phyloP scores from a whole-genome alignment of 2,888 invertebrate genomes.

The Disparrhopalites patrizii region DNA sequence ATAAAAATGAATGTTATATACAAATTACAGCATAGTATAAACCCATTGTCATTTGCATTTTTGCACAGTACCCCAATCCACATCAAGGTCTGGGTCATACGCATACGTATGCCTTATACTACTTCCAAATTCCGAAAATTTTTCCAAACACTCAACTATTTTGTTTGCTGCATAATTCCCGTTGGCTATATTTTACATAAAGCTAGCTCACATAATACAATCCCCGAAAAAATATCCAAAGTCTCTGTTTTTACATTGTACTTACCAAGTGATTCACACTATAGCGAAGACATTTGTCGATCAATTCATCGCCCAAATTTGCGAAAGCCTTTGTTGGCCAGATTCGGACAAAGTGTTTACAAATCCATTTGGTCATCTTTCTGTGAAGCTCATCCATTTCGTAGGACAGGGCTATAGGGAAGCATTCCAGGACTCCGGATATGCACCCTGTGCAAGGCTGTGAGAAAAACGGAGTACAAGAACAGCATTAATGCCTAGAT shows the following conservation, averaged over 20 bases:
- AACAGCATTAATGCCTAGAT: no score
- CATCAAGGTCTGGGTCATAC: no score
- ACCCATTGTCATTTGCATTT: no score
- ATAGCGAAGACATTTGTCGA: slow-evolving; percentile 78
- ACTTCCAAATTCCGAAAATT: no score
- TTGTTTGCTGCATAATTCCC: no score
- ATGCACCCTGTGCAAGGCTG: slow-evolving; percentile 85
- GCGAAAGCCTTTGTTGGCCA: slow-evolving; percentile 91
- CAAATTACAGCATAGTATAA: neutral
- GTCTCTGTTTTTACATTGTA: neutral
- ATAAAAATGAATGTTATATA: slow-evolving; percentile 2
- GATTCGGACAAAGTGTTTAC: slow-evolving; percentile 76
- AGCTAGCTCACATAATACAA: no score
- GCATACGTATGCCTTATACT: no score
- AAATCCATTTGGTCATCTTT: slow-evolving; percentile 78
- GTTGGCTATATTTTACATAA: no score
- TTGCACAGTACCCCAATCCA: no score
- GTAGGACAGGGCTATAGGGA: slow-evolving; percentile 78
- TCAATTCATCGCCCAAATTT: slow-evolving; percentile 72
- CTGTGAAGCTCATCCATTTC: slow-evolving; percentile 82
- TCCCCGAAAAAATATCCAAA: slow-evolving; percentile 2
- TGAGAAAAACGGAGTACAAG: no score
- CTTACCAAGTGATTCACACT: slow-evolving; percentile 71
- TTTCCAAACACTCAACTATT: no score
- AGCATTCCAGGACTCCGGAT: slow-evolving; percentile 79